Evolutionary conservation across 1,140 invertebrate genomes (phyloP), one percentile per base, ranked within the genome.

Genomic region (Sminthurinus signatus): DNA sequence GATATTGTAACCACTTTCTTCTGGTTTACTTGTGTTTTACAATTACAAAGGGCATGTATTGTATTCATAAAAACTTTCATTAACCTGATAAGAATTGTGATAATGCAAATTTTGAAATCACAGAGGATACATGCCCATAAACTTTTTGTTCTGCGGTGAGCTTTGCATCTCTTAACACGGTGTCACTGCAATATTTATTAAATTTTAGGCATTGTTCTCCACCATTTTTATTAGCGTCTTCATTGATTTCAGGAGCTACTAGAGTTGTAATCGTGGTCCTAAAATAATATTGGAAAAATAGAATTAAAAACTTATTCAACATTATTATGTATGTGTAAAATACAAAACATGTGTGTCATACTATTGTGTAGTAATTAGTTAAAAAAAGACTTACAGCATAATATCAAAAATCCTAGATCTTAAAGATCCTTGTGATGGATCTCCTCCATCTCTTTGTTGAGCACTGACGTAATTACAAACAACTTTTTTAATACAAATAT

Each of bases 401-500:
- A 70, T 42, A 19, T 70, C 68, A 50, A 70, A 70, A 28, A 70
- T 67, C 21, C 46, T 55, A 0, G 64, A 56, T 39, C 57, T 52
- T 2, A 70, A 21, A 12, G 44, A 36, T 10, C 46, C 32, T 5
- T 43, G 50, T 5, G 50, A 4, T 48, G 44, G n/a, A 48, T n/a
- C n/a, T 3, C 17, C 4, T 0, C 42, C 42, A 25, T 64, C 64
- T 8, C 68, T 21, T 36, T 67, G 55, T 36, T 64, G 57, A 32
- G 55, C 60, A 39, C 36, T 62, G 0, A 62, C 29, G 23, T 70
- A 70, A 15, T 59, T 54, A 48, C 68, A 70, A 10, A 70, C 65
- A 4, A 71, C 63, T 59, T 67, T 67, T 42, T 66, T 68, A 25
- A 71, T 68, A 48, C 69, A 71, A n/a, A 65, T 54, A 31, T 65